Evolutionary conservation across 2,888 invertebrate genomes (phyloP).

Genomic region (Cyclophora albipunctata): DNA sequence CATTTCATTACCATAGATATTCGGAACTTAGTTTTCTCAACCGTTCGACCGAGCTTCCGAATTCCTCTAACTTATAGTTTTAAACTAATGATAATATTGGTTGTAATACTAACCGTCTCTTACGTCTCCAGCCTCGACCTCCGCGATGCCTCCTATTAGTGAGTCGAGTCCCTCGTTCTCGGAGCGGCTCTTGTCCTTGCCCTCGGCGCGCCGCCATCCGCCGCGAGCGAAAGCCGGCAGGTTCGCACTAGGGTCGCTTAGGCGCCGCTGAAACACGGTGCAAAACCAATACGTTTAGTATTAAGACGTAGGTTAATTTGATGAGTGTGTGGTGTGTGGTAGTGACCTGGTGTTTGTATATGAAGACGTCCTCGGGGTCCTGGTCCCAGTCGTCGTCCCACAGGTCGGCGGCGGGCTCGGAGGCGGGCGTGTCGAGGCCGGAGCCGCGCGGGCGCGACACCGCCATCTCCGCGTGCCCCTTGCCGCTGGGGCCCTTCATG

Average conservation of each 20-base stretch:
- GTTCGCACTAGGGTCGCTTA: constrained; percentile 96
- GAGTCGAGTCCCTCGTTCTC: constrained; percentile 94
- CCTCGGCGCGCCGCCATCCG: constrained; percentile 83
- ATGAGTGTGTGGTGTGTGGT: background rate
- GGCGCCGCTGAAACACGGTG: constrained; percentile 77
- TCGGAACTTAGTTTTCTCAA: too few relatives aligned
- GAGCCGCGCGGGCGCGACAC: constrained; percentile 93
- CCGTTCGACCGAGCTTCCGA: too few relatives aligned
- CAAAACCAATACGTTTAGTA: background rate
- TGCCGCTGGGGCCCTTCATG: constrained; percentile 98
- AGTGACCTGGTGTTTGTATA: constrained; percentile 84
- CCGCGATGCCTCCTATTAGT: constrained; percentile 87
- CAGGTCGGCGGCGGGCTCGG: constrained; percentile 91
- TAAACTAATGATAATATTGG: too few relatives aligned
- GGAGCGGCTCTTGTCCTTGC: constrained; percentile 85
- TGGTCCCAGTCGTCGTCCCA: constrained; percentile 94
- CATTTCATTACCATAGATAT: too few relatives aligned
- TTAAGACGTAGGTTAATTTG: background rate
- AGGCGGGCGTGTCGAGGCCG: constrained; percentile 95
- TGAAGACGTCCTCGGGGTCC: constrained; percentile 88
- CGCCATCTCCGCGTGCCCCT: constrained; percentile 97
- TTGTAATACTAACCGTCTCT: constrained; percentile 53
- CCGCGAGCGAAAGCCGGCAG: constrained; percentile 88
- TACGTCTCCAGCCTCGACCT: constrained; percentile 95
- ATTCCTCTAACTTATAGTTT: too few relatives aligned